Conservation (phyloP, 1,140 invertebrate genomes). For the Tetranychus cinnabarinus region DNA sequence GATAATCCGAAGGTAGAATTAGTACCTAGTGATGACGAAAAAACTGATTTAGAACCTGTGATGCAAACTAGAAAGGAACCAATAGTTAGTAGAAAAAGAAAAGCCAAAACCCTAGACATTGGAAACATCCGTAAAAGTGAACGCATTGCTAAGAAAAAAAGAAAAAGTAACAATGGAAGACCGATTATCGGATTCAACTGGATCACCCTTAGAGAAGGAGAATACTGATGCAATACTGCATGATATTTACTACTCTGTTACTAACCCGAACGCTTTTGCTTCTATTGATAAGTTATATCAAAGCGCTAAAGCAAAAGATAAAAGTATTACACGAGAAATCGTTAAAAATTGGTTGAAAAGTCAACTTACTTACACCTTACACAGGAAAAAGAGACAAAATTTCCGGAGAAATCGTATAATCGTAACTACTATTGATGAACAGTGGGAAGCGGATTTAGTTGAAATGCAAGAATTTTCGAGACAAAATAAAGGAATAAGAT, state of each 20-base stretch:
- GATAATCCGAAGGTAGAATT: no score
- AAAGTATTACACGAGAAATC: neutral
- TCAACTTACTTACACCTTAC: slow-evolving; percentile 12
- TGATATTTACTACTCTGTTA: slow-evolving; percentile 1
- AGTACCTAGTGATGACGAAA: no score
- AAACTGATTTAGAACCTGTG: no score
- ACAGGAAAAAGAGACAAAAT: slow-evolving; percentile 10
- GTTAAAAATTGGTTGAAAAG: slow-evolving; percentile 10
- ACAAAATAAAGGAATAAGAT: slow-evolving; percentile 12
- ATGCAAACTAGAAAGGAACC: no score
- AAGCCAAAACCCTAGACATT: no score
- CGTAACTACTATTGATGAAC: slow-evolving; percentile 10
- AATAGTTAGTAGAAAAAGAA: no score
- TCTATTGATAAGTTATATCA: neutral
- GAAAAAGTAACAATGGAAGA: no score
- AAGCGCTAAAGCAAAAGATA: neutral
- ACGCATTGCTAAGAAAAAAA: no score
- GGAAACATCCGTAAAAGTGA: no score
- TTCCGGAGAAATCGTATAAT: slow-evolving; percentile 11
- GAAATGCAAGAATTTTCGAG: slow-evolving; percentile 10
- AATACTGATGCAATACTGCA: slow-evolving; percentile 1
- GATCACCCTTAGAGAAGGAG: no score
- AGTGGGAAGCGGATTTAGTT: slow-evolving; percentile 14
- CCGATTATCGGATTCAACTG: no score
- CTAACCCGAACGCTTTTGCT: neutral